Conservation (phyloP, 2,113 vertebrate species). For the Zingel zingel region DNA sequence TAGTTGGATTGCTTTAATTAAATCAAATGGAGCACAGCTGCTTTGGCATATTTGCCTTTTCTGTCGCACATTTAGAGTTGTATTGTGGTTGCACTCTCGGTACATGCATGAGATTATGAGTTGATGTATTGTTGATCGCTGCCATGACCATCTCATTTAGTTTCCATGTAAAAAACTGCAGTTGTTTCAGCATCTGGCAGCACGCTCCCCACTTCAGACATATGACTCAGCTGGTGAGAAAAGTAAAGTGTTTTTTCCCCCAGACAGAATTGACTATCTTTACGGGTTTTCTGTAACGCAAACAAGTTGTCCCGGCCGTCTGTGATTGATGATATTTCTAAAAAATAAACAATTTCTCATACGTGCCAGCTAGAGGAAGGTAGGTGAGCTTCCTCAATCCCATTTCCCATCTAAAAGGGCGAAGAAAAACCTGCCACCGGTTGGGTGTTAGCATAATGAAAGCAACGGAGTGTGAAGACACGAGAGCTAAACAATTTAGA, state of each 20-base stretch:
- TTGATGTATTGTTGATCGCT: not conserved
- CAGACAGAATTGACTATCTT: slow-evolving; percentile 52
- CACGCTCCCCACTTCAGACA: slow-evolving; percentile 9
- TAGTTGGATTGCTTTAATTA: not conserved
- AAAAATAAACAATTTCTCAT: slow-evolving; percentile 67
- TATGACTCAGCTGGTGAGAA: slow-evolving; percentile 9
- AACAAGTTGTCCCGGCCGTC: slow-evolving; percentile 34
- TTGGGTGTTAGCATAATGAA: slow-evolving; percentile 74
- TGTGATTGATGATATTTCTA: slow-evolving; percentile 74
- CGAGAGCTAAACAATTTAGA: slow-evolving; percentile 68
- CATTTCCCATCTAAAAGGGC: slow-evolving; percentile 43
- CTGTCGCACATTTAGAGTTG: not conserved
- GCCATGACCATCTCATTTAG: slow-evolving; percentile 7
- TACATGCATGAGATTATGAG: not conserved
- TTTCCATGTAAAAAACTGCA: slow-evolving; percentile 2
- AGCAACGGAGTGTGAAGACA: slow-evolving; percentile 63
- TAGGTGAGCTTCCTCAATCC: slow-evolving; percentile 58
- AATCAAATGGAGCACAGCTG: not conserved
- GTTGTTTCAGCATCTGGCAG: slow-evolving; percentile 32
- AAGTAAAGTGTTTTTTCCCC: not conserved
- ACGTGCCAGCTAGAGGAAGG: slow-evolving; percentile 41
- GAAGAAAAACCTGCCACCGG: slow-evolving; percentile 44
- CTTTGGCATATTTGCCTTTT: not conserved
- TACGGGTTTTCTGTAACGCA: slow-evolving; percentile 34
- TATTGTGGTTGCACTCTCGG: not conserved